Evolutionary conservation across 2,113 vertebrate species (phyloP).

Genomic region (Dermatemys mawii): DNA sequence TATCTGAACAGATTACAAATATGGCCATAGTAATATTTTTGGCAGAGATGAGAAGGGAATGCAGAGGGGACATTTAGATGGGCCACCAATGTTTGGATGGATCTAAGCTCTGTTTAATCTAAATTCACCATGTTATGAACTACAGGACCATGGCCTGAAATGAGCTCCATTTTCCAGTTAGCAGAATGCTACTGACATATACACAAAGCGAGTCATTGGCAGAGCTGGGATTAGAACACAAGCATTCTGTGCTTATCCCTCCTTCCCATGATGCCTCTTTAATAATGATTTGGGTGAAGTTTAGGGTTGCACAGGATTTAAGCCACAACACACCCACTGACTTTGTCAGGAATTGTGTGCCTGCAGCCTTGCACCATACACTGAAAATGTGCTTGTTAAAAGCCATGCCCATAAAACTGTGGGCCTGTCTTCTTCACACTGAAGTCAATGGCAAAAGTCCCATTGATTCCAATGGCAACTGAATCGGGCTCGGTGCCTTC

Average conservation of each 20-base stretch:
- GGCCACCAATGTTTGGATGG: background rate
- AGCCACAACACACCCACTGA: background rate
- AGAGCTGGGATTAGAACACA: background rate
- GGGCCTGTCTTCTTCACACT: background rate
- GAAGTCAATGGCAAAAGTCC: background rate
- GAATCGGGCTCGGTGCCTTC: constrained; percentile 8
- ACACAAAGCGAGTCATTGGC: background rate
- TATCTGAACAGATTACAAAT: background rate
- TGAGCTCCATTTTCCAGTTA: background rate
- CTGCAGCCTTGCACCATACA: background rate
- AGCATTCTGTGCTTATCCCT: background rate
- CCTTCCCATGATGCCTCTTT: background rate
- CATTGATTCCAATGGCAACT: background rate
- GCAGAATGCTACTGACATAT: background rate
- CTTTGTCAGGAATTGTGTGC: background rate
- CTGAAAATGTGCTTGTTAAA: background rate
- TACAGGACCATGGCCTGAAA: background rate
- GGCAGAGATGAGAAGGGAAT: background rate
- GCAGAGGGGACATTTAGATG: background rate
- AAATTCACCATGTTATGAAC: background rate
- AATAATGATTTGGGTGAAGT: background rate
- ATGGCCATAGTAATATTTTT: background rate
- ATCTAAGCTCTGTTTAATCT: background rate
- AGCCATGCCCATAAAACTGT: background rate
- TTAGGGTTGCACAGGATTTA: background rate